These are phyloP conservation scores for Drosophila paracracens DNA, from an alignment of 2,888 invertebrate genomes.

Conservation along the genomic window DNA sequence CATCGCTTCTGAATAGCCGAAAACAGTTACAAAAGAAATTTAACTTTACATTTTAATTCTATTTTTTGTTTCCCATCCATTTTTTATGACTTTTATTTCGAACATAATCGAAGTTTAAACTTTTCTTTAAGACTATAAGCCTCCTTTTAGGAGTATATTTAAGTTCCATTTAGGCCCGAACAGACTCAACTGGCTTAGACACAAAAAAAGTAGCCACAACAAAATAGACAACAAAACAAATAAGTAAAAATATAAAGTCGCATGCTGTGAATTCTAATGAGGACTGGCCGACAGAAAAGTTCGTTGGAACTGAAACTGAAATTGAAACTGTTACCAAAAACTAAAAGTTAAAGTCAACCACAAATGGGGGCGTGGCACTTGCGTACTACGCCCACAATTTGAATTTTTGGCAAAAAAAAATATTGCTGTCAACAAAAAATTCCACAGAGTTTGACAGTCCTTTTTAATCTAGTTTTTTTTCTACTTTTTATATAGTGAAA, in stretches of 20 bases:
- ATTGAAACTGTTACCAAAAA: constrained; percentile 42
- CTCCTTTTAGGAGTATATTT: neutral
- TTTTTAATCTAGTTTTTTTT: constrained; percentile 53
- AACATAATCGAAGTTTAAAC: neutral
- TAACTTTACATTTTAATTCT: neutral
- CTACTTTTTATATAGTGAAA: constrained; percentile 1
- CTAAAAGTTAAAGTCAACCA: constrained; percentile 59
- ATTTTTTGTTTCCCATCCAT: neutral
- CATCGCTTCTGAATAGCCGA: neutral
- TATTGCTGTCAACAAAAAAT: constrained; percentile 26
- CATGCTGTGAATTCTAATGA: constrained; percentile 58
- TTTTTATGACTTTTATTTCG: neutral
- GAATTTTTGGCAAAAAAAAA: constrained; percentile 37
- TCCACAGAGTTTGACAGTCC: constrained; percentile 58
- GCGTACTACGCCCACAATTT: constrained; percentile 55
- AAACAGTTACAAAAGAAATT: neutral
- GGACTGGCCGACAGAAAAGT: constrained; percentile 41
- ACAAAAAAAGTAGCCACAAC: constrained; percentile 8
- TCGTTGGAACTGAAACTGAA: constrained; percentile 19
- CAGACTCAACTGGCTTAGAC: constrained; percentile 45
- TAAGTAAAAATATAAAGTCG: constrained; percentile 8
- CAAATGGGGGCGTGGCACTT: constrained; percentile 59
- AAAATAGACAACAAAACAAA: neutral
- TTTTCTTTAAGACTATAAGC: neutral
- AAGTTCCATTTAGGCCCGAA: neutral